phyloP scores from a whole-genome alignment of 2,797 vertebrate species.

The Myiotriccus ornatus region DNA sequence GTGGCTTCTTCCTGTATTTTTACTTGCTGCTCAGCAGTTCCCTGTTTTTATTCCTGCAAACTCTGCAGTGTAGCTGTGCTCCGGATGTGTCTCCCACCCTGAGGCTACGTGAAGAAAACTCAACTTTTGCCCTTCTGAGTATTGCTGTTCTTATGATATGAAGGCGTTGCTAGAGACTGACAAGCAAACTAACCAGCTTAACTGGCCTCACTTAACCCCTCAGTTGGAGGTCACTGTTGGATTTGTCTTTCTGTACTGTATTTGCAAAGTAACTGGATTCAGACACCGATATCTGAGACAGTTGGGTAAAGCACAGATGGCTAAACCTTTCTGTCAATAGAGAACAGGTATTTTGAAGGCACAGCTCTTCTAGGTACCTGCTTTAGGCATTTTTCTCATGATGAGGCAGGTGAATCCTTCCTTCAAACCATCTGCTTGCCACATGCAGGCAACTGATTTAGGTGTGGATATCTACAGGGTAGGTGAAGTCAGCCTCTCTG shows the following conservation, averaged over 20 bases:
- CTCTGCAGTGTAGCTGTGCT: neutral
- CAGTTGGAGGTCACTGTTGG: neutral
- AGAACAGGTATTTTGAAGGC: neutral
- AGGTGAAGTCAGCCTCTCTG: neutral
- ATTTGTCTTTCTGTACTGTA: neutral
- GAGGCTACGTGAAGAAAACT: neutral
- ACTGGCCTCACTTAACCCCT: neutral
- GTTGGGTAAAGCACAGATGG: neutral
- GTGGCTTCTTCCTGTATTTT: conserved; percentile 19
- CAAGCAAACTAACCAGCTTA: neutral
- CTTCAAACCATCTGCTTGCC: neutral
- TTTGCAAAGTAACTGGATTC: neutral
- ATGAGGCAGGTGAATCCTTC: neutral
- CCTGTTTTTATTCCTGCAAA: neutral
- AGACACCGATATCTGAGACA: neutral
- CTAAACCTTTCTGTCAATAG: neutral
- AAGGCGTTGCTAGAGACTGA: neutral
- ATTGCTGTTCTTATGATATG: neutral
- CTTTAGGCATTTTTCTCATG: neutral
- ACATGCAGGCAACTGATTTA: neutral
- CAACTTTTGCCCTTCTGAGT: neutral
- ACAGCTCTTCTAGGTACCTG: neutral
- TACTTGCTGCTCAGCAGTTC: conserved; percentile 10
- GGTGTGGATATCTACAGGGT: neutral
- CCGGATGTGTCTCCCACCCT: neutral